Evolutionary conservation across 2,113 vertebrate genomes (phyloP), one percentile per base, ranked within the genome.

Genomic region (Salminus brasiliensis): DNA sequence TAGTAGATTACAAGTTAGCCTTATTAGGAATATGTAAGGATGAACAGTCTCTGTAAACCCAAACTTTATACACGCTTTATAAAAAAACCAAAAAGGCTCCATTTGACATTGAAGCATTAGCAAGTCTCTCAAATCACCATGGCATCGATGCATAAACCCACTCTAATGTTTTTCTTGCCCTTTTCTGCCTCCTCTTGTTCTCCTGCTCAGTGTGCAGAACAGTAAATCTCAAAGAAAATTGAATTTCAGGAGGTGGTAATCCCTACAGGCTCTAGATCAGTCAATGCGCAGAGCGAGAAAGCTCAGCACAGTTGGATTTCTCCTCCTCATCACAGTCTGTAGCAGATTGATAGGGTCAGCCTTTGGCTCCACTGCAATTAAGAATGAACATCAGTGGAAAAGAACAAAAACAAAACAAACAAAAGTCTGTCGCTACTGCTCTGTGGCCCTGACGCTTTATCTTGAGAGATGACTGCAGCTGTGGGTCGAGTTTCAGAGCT

Each of bases 201-300:
- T 66, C 9, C 13, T 12, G 49, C 74, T 73, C 13, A 34, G 53
- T 74, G 59, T 36, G 27, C 60, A 70, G 25, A 65, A 78, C 52
- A 59, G 43, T 69, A 69, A 87, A 88, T 86, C 84, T 88, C 86
- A 25, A 84, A 84, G 74, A 81, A 88, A 88, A 84, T 81, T 80
- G 85, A 82, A 89, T 89, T 87, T 81, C 74, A 57, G 25, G 18
- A n/a, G 55, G 39, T 53, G 9, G 13, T 90, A 87, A 92, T 89
- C 87, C 80, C 53, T 74, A 30, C 18, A 70, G 3, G 7, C 13
- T 72, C n/a, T 3, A 29, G 73, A 12, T 76, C 62, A 80, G 63
- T 80, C 32, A 74, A 69, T 52, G 62, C 29, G 59, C 41, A 30
- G 10, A 23, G 55, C 21, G 47, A 41, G 16, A 2, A 45, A 1